These are phyloP conservation scores for Oncorhynchus mykiss DNA, from an alignment of 2,113 vertebrate species.

Conservation along the genomic window DNA sequence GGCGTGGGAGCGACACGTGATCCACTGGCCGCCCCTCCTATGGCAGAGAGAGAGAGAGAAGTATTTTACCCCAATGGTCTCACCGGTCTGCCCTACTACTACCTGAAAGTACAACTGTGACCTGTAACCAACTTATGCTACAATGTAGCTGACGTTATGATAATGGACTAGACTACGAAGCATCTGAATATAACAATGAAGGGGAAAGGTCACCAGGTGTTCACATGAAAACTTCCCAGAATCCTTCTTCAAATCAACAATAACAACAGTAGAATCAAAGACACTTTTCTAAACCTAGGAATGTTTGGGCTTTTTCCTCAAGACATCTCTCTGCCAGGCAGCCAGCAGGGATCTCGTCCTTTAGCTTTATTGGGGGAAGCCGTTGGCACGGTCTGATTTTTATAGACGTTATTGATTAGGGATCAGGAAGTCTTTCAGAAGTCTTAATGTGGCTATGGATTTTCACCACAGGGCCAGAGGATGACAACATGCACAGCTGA, in stretches of 20 bases:
- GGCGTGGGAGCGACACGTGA: constrained; percentile 88
- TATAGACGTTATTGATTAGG: constrained; percentile 44
- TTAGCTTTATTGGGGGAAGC: neutral
- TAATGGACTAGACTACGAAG: no score
- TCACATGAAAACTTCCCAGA: no score
- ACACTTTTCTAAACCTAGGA: no score
- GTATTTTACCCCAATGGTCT: neutral
- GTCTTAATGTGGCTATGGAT: constrained; percentile 31
- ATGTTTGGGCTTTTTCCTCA: neutral
- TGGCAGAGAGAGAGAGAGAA: constrained; percentile 9
- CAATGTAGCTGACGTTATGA: no score
- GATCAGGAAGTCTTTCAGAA: constrained; percentile 35
- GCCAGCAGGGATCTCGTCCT: neutral
- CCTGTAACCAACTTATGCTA: no score
- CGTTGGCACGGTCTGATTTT: constrained; percentile 1
- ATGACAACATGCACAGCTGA: neutral
- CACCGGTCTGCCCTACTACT: neutral
- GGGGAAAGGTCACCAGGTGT: no score
- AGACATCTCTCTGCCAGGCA: neutral
- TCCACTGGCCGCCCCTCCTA: constrained; percentile 86
- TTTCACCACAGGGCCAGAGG: constrained; percentile 7
- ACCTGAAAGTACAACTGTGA: no score
- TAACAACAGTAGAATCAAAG: no score
- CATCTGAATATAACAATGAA: no score
- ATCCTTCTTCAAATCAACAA: no score